Evolutionary conservation across 2,113 vertebrate genomes (phyloP).

Genomic region (Gavia stellata): DNA sequence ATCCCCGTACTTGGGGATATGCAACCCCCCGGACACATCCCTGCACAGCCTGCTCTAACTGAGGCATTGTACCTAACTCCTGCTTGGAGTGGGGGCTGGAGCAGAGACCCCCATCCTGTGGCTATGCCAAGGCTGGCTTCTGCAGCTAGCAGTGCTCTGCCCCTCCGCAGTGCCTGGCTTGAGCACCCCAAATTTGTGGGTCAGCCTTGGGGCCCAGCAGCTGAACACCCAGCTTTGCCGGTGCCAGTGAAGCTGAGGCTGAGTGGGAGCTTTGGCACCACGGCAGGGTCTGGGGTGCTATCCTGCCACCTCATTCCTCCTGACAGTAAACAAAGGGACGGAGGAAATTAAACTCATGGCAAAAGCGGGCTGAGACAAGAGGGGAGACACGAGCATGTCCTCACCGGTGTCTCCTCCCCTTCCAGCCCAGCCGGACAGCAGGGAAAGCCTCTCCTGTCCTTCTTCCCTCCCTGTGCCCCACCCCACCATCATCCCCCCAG

Average conservation of each 20-base stretch:
- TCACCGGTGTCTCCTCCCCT: not conserved
- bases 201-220: not conserved
- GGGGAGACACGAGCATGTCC: not conserved
- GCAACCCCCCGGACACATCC: not conserved
- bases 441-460: not conserved
- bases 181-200: not conserved
- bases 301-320: not conserved
- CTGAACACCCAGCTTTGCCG: not conserved
- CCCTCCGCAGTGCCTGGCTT: not conserved
- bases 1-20: not conserved
- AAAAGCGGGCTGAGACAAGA: not conserved
- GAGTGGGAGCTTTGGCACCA: not conserved
- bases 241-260: not conserved
- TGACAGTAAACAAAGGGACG: not conserved
- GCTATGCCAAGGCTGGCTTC: not conserved
- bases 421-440: fast-evolving
- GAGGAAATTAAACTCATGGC: not conserved
- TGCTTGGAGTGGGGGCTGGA: not conserved
- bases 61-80: not conserved
- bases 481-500: not conserved
- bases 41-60: not conserved
- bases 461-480: not conserved
- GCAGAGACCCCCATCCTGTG: not conserved
- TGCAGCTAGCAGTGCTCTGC: not conserved
- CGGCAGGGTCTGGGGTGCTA: fast-evolving